These are phyloP conservation scores for Apolygus lucorum DNA, from an alignment of 1,140 invertebrate species.

Conservation along the genomic window DNA sequence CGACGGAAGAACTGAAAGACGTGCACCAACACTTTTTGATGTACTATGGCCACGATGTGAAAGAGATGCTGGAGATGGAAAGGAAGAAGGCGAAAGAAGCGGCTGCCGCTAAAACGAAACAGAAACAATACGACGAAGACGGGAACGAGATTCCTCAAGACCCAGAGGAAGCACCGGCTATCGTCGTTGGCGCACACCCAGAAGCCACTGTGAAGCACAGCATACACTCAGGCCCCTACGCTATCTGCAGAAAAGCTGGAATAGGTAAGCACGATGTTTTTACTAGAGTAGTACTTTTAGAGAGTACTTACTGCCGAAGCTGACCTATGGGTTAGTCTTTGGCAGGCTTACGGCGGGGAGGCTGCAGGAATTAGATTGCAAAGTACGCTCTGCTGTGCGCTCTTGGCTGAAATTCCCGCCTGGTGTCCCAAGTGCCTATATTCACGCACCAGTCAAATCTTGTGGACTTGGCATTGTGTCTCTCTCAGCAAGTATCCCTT, in stretches of 20 bases:
- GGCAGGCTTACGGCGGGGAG: too few relatives aligned
- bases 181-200: slow-evolving; percentile 48
- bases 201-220: slow-evolving; percentile 70
- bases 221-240: slow-evolving; percentile 75
- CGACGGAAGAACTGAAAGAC: slow-evolving; percentile 83
- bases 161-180: slow-evolving; percentile 43
- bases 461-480: too few relatives aligned
- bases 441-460: too few relatives aligned
- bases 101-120: slow-evolving; percentile 43
- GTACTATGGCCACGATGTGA: slow-evolving; percentile 73
- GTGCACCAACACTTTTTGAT: slow-evolving; percentile 87
- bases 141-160: slow-evolving; percentile 37
- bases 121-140: slow-evolving; percentile 45
- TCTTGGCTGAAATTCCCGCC: too few relatives aligned
- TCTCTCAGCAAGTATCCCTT: too few relatives aligned
- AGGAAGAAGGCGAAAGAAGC: slow-evolving; percentile 48
- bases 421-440: too few relatives aligned
- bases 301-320: too few relatives aligned
- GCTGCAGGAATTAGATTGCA: too few relatives aligned
- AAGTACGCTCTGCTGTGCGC: too few relatives aligned
- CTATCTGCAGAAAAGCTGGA: slow-evolving; percentile 73
- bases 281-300: too few relatives aligned
- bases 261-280: too few relatives aligned
- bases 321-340: too few relatives aligned
- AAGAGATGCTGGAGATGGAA: slow-evolving; percentile 34